phyloP scores from a whole-genome alignment of 2,888 invertebrate genomes.

The Drosophila peninsularis region DNA sequence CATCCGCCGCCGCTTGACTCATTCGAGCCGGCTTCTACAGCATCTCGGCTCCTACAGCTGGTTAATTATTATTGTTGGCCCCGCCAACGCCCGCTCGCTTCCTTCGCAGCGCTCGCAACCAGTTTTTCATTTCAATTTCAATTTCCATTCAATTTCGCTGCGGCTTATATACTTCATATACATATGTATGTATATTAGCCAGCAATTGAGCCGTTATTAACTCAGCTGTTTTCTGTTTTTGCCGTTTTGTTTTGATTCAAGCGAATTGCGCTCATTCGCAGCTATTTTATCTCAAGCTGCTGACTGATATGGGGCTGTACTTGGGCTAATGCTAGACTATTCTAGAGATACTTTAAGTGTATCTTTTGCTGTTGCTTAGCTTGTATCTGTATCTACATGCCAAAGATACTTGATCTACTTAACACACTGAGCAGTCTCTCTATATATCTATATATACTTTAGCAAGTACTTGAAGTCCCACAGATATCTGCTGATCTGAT shows the following conservation, averaged over 20 bases:
- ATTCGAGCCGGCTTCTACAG: conserved; percentile 36
- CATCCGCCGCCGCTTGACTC: conserved; percentile 41
- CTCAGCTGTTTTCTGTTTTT: conserved; percentile 74
- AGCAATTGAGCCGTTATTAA: conserved; percentile 37
- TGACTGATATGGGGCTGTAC: not conserved
- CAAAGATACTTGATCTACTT: not conserved
- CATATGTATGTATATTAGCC: conserved; percentile 4
- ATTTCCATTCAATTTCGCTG: conserved; percentile 55
- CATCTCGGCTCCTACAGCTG: conserved; percentile 34
- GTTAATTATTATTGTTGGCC: conserved; percentile 36
- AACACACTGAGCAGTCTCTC: not conserved
- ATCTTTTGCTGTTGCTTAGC: not conserved
- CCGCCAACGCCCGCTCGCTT: conserved; percentile 3
- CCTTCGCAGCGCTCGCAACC: conserved; percentile 38
- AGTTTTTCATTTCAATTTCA: conserved; percentile 66
- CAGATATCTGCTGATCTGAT: not conserved
- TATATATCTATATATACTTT: too few relatives aligned
- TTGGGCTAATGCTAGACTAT: not conserved
- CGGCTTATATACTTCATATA: not conserved
- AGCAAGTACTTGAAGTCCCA: not conserved
- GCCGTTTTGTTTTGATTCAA: conserved; percentile 50
- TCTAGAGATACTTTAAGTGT: not conserved
- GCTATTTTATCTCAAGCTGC: conserved; percentile 32
- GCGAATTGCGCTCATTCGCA: conserved; percentile 17
- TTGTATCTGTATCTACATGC: not conserved